phyloP scores from a whole-genome alignment of 2,888 invertebrate genomes.

The Caenorhabditis virilis region DNA sequence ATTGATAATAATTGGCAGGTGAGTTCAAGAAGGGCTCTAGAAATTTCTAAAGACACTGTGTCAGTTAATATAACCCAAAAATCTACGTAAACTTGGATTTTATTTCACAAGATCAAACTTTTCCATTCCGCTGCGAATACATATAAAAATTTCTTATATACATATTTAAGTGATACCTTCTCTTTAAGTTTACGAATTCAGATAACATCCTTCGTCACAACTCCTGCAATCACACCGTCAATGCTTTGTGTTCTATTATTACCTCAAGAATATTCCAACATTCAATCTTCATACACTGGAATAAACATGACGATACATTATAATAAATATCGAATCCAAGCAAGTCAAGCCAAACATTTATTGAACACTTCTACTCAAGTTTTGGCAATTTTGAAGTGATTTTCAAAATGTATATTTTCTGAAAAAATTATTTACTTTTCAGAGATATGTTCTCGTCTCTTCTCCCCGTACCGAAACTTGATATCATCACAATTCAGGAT shows the following conservation, averaged over 20 bases:
- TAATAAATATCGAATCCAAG: conserved; percentile 39
- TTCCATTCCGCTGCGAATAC: too few species aligned
- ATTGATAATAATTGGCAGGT: conserved; percentile 52
- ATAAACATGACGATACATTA: conserved; percentile 38
- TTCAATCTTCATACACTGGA: conserved; percentile 44
- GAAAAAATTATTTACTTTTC: not conserved
- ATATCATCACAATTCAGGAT: conserved; percentile 41
- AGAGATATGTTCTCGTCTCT: conserved; percentile 29
- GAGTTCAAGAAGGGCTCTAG: not conserved
- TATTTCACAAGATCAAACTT: too few species aligned
- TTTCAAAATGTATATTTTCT: not conserved
- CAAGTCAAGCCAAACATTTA: conserved; percentile 38
- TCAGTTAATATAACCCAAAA: too few species aligned
- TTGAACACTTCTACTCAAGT: conserved; percentile 42
- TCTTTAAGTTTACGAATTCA: too few species aligned
- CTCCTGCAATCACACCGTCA: conserved; percentile 34
- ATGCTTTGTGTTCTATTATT: conserved; percentile 38
- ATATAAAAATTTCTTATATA: too few species aligned
- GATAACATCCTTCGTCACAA: conserved; percentile 43
- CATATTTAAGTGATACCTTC: too few species aligned
- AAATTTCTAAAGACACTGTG: too few species aligned
- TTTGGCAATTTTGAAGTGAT: conserved; percentile 39
- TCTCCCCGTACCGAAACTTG: conserved; percentile 31
- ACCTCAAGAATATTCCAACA: conserved; percentile 39
- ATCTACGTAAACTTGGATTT: too few species aligned